Conservation (phyloP, 2,888 invertebrate genomes). For the Sycophila texana region DNA sequence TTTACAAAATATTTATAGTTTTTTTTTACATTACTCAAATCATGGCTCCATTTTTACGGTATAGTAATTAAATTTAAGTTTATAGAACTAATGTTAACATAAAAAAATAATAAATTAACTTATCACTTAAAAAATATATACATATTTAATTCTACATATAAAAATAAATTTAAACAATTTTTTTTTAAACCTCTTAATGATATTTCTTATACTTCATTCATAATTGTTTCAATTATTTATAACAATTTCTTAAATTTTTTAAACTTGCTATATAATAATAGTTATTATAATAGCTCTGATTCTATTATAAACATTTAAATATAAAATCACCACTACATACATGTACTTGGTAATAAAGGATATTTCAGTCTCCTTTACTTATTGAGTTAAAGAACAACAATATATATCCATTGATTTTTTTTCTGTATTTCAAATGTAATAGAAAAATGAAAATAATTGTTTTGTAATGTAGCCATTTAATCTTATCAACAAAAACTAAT, state of each 20-base stretch:
- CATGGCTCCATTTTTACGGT: constrained; percentile 38
- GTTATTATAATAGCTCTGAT: not conserved
- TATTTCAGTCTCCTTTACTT: too few relatives aligned
- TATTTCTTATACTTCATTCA: too few relatives aligned
- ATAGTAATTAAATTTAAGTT: not conserved
- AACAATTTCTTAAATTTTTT: not conserved
- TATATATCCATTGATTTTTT: too few relatives aligned
- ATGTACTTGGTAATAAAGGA: too few relatives aligned
- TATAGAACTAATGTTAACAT: not conserved
- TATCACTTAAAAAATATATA: too few relatives aligned
- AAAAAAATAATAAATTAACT: not conserved
- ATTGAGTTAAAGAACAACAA: too few relatives aligned
- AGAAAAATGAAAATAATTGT: not conserved
- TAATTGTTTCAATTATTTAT: too few relatives aligned
- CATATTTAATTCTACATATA: too few relatives aligned
- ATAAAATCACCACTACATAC: too few relatives aligned
- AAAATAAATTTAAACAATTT: too few relatives aligned
- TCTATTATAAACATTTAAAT: too few relatives aligned
- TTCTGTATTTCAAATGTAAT: not conserved
- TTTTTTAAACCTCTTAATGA: too few relatives aligned
- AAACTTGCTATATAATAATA: not conserved
- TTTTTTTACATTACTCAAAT: constrained; percentile 6
- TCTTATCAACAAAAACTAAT: constrained; percentile 6
- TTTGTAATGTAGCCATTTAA: not conserved
- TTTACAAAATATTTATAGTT: not conserved